A percentile compares a stretch with the other conserved stretches of the same genome.
phyloP scores from a whole-genome alignment of 2,797 vertebrate genomes.

The Hydrocynus forskahlii region DNA sequence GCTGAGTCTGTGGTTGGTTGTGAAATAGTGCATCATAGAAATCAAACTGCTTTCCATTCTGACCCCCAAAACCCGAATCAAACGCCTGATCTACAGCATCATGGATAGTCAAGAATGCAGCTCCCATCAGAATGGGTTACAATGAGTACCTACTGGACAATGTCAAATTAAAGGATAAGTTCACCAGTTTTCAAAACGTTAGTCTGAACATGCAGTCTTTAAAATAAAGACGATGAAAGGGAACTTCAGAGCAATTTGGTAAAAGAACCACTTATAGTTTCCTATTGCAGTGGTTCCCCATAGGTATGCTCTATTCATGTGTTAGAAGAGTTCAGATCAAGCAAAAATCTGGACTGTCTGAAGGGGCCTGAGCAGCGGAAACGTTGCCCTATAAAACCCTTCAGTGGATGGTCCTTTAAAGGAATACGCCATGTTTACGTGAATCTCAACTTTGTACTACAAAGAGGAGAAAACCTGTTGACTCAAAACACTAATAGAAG shows the following conservation, averaged over 20 bases:
- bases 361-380: neutral
- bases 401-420: neutral
- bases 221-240: neutral
- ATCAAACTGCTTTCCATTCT: neutral
- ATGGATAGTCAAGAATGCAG: slow-evolving; percentile 9
- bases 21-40: too few species aligned
- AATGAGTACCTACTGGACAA: slow-evolving; percentile 9
- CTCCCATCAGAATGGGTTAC: neutral
- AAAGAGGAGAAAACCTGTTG: neutral
- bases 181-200: neutral
- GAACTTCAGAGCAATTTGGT: neutral
- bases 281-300: neutral
- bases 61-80: neutral
- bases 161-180: slow-evolving; percentile 29
- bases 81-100: neutral
- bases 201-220: neutral
- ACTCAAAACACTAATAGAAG: neutral
- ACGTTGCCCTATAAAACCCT: neutral
- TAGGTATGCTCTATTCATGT: neutral
- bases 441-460: neutral
- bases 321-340: neutral
- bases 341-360: neutral
- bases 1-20: too few species aligned
- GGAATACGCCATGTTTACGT: neutral
- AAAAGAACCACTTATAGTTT: neutral